phyloP scores from a whole-genome alignment of 2,797 vertebrate species.

The Carduelis carduelis region DNA sequence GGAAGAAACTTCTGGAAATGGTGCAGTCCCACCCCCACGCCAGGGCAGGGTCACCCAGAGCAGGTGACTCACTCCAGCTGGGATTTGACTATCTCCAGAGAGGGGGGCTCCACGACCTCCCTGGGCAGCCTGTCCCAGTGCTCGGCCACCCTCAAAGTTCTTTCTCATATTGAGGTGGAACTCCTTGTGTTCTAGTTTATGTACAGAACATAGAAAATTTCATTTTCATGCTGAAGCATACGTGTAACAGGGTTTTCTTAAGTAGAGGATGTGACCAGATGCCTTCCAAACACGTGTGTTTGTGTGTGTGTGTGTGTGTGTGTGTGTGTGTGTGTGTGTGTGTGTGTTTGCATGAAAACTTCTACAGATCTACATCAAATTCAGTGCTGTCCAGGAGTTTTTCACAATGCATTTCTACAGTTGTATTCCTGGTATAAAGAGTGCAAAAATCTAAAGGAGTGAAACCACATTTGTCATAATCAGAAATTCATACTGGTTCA shows the following conservation, averaged over 20 bases:
- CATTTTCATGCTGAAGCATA: not conserved
- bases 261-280: not conserved
- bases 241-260: not conserved
- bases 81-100: not conserved
- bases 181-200: not conserved
- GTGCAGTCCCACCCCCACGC: fast-evolving
- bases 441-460: not conserved
- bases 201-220: not conserved
- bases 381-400: not conserved
- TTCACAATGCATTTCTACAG: not conserved
- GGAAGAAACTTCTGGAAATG: not conserved
- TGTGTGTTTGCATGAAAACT: not conserved
- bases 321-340: not conserved
- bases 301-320: not conserved
- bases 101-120: not conserved
- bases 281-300: not conserved
- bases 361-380: not conserved
- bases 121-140: not conserved
- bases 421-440: not conserved
- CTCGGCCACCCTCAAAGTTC: not conserved
- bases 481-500: not conserved
- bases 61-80: not conserved
- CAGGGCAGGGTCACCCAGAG: not conserved
- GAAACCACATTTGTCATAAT: fast-evolving
- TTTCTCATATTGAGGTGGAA: not conserved